Conservation (phyloP, 2,888 invertebrate genomes). For the Aspidiotus rigidus region DNA sequence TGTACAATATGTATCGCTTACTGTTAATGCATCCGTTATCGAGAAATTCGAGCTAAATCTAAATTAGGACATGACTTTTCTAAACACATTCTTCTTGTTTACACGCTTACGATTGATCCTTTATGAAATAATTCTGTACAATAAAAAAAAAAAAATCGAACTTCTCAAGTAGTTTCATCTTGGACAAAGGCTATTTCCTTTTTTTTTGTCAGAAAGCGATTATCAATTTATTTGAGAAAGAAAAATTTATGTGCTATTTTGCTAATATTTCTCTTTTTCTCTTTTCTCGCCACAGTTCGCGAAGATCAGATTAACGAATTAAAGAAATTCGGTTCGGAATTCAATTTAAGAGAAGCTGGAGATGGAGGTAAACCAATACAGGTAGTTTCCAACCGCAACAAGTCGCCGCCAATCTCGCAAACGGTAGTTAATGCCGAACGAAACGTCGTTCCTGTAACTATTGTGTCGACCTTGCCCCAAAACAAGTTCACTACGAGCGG, state of each 20-base stretch:
- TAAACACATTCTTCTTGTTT: no score
- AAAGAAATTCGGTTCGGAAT: slow-evolving; percentile 70
- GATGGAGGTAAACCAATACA: slow-evolving; percentile 17
- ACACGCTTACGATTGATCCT: no score
- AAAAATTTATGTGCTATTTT: background rate
- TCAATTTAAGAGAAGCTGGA: slow-evolving; percentile 50
- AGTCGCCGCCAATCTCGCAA: slow-evolving; percentile 19
- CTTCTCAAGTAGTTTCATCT: no score
- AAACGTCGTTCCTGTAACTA: slow-evolving; percentile 13
- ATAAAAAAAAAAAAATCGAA: no score
- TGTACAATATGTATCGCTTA: no score
- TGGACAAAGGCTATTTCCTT: no score
- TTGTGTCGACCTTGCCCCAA: slow-evolving; percentile 13
- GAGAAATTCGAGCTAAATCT: no score
- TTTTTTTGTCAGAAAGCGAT: no score
- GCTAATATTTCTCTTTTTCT: background rate
- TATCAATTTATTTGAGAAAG: no score
- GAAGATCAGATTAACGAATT: slow-evolving; percentile 47
- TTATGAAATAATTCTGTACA: no score
- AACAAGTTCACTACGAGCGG: slow-evolving; percentile 11
- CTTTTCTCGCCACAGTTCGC: slow-evolving; percentile 36
- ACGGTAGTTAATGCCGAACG: slow-evolving; percentile 3
- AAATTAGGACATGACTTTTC: no score
- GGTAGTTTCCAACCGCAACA: slow-evolving; percentile 24
- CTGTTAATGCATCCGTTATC: no score